Evolutionary conservation across 2,888 invertebrate genomes (phyloP).

Genomic region (Azorinus chamasolen): DNA sequence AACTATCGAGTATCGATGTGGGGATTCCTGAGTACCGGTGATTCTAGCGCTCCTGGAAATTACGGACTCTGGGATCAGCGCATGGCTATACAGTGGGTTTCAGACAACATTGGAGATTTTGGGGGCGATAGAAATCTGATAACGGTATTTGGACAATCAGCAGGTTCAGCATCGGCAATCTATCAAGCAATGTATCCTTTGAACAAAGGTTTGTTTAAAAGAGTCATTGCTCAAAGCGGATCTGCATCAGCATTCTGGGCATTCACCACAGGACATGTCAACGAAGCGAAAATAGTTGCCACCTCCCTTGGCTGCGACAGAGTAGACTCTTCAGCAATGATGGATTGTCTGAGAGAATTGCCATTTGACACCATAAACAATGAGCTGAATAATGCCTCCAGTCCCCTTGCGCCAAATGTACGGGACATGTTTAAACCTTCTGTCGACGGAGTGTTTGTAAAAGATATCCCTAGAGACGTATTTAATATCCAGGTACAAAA

Average conservation of each 20-base stretch:
- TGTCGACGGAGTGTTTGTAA: too few relatives aligned
- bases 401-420: too few relatives aligned
- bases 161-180: slow-evolving; percentile 45
- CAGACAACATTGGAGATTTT: slow-evolving; percentile 46
- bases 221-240: slow-evolving; percentile 47
- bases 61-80: slow-evolving; percentile 62
- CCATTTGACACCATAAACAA: too few relatives aligned
- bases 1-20: slow-evolving; percentile 55
- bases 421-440: too few relatives aligned
- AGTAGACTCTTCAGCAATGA: too few relatives aligned
- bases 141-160: slow-evolving; percentile 59
- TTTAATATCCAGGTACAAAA: too few relatives aligned
- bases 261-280: slow-evolving; percentile 5
- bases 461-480: too few relatives aligned
- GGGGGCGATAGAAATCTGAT: slow-evolving; percentile 40
- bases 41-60: slow-evolving; percentile 42
- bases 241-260: slow-evolving; percentile 28
- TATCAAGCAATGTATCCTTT: slow-evolving; percentile 53
- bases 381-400: too few relatives aligned
- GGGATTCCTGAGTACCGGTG: slow-evolving; percentile 43
- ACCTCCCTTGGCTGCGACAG: background rate
- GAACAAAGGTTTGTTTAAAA: slow-evolving; percentile 39
- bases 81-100: slow-evolving; percentile 55
- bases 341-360: too few relatives aligned
- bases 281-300: slow-evolving; percentile 3